Percentiles rank a stretch among this genome's conserved stretches.
Conservation (phyloP, 1,140 invertebrate species). For the Ridgeia piscesae region DNA sequence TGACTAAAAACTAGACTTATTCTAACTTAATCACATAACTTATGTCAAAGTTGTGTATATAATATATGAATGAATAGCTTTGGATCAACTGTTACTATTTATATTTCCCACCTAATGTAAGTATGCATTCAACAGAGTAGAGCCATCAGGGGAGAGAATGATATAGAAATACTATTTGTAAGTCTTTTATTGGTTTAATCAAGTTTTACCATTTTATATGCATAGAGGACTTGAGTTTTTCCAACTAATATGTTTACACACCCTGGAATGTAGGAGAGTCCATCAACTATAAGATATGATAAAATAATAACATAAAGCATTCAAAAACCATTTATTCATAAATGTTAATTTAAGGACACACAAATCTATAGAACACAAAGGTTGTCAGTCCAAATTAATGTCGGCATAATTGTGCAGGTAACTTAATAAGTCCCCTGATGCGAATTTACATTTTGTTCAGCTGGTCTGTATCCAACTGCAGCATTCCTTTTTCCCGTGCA, state of each 20-base stretch:
- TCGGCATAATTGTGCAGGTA: background rate
- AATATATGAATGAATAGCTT: too few species aligned
- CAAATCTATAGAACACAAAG: background rate
- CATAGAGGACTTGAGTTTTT: too few species aligned
- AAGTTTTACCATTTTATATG: too few species aligned
- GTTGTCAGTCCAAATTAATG: background rate
- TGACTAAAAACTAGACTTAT: too few species aligned
- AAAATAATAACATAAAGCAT: background rate
- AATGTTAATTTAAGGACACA: background rate
- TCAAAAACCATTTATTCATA: background rate
- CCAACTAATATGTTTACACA: background rate
- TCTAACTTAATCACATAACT: too few species aligned
- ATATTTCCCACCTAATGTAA: too few species aligned
- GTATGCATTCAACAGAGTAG: too few species aligned
- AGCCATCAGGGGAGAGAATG: too few species aligned
- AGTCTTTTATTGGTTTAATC: too few species aligned
- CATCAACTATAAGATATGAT: slow-evolving; percentile 1
- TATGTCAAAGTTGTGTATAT: too few species aligned
- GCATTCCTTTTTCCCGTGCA: slow-evolving; percentile 26
- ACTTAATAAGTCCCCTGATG: background rate
- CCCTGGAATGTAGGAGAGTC: background rate
- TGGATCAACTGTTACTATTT: too few species aligned
- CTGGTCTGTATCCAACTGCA: slow-evolving; percentile 18
- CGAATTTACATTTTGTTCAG: slow-evolving; percentile 2
- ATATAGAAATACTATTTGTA: too few species aligned